phyloP scores from a whole-genome alignment of 2,113 vertebrate species.

The Hyla sarda region DNA sequence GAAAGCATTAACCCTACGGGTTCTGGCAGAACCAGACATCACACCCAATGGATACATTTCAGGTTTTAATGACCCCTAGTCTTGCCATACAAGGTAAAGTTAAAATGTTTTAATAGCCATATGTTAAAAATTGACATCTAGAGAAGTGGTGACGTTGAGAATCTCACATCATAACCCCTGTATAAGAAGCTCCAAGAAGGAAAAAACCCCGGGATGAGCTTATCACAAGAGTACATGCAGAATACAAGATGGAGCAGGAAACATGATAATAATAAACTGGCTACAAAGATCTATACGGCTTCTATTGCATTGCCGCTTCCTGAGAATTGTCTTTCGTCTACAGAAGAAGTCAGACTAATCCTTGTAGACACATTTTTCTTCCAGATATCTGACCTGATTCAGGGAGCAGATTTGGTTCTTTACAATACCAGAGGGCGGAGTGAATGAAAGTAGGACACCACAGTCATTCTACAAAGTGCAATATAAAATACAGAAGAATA shows the following conservation, averaged over 20 bases:
- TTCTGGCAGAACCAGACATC: no score
- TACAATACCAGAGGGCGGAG: slow-evolving; percentile 21
- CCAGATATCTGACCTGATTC: slow-evolving; percentile 47
- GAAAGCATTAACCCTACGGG: no score
- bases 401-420: not conserved
- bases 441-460: not conserved
- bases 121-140: no score
- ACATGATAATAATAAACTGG: not conserved
- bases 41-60: no score
- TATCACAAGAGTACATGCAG: not conserved
- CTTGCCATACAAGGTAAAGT: no score
- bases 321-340: not conserved
- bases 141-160: not conserved
- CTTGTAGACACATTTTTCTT: not conserved
- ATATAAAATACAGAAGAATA: not conserved
- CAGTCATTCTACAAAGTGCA: no score
- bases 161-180: not conserved
- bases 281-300: not conserved
- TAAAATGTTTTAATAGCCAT: no score
- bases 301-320: not conserved
- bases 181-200: not conserved
- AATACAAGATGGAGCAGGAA: not conserved
- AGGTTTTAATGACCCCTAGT: no score
- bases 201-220: not conserved
- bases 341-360: not conserved